phyloP scores from a whole-genome alignment of 2,888 invertebrate genomes.

The Neoitamus cyanurus region DNA sequence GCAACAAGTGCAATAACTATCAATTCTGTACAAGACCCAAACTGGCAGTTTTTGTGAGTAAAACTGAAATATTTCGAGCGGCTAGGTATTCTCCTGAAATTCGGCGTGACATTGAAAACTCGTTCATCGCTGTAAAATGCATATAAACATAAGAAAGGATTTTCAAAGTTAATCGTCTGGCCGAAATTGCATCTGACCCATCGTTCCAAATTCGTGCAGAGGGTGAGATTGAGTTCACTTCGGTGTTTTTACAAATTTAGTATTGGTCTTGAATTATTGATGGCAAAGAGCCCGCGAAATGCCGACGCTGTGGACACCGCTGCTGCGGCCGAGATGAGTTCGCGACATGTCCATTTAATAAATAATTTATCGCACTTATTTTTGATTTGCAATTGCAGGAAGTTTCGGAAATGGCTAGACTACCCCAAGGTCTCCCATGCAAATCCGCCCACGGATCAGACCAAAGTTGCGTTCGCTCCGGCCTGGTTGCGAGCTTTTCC shows the following conservation, averaged over 20 bases:
- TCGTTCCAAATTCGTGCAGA: not conserved
- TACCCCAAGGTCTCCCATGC: slow-evolving; percentile 23
- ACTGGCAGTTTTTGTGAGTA: not conserved
- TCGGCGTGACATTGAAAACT: not conserved
- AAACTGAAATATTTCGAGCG: not conserved
- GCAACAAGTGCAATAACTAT: too few relatives aligned
- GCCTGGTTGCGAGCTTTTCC: not conserved
- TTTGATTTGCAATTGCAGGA: slow-evolving; percentile 25
- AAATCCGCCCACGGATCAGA: slow-evolving; percentile 28
- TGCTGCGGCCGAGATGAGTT: too few relatives aligned
- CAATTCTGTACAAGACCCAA: too few relatives aligned
- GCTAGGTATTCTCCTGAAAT: not conserved
- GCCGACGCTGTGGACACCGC: not conserved
- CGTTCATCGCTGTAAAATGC: not conserved
- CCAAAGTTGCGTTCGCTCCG: not conserved
- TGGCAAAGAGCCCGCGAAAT: not conserved
- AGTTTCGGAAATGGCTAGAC: slow-evolving; percentile 37
- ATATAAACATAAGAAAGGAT: not conserved
- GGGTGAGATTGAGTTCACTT: not conserved
- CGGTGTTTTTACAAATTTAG: not conserved
- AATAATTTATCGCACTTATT: slow-evolving; percentile 21
- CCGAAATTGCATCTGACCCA: slow-evolving; percentile 32
- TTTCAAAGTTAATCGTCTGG: not conserved
- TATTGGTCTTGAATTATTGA: slow-evolving; percentile 3
- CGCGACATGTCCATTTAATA: not conserved